phyloP scores from a whole-genome alignment of 2,113 vertebrate genomes.

The Psilopsiagon aymara region DNA sequence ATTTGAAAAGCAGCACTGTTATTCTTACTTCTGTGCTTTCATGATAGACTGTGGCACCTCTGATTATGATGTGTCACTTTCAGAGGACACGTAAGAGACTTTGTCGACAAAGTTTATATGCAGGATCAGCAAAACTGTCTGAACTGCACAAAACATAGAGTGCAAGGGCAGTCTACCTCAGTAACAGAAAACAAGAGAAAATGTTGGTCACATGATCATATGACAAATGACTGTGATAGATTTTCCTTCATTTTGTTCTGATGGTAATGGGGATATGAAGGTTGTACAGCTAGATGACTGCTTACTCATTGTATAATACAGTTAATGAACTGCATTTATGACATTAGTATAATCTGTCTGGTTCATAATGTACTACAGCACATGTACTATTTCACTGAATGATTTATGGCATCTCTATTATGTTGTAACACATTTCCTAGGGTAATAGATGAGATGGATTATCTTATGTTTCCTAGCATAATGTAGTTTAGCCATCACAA shows the following conservation, averaged over 20 bases:
- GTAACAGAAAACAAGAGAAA: background rate
- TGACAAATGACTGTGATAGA: background rate
- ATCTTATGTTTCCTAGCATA: constrained; percentile 23
- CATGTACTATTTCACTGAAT: constrained; percentile 6
- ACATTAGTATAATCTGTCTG: constrained; percentile 31
- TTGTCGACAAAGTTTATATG: background rate
- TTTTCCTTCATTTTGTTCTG: background rate
- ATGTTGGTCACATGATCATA: background rate
- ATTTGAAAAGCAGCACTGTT: background rate
- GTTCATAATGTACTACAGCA: constrained; percentile 32
- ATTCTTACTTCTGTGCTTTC: background rate
- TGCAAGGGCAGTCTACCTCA: background rate
- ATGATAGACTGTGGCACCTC: background rate
- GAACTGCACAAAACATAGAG: background rate
- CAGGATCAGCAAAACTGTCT: background rate
- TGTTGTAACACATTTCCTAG: constrained; percentile 31
- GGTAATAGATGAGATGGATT: constrained; percentile 42
- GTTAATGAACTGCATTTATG: constrained; percentile 45
- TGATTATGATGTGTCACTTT: background rate
- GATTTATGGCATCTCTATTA: constrained; percentile 49
- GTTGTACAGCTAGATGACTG: constrained; percentile 31
- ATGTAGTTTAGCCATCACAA: constrained; percentile 21
- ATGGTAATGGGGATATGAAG: constrained; percentile 8
- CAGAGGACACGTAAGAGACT: background rate
- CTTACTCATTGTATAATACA: constrained; percentile 23